Conservation (phyloP, 2,888 invertebrate genomes). For the Megastigmus dorsalis region DNA sequence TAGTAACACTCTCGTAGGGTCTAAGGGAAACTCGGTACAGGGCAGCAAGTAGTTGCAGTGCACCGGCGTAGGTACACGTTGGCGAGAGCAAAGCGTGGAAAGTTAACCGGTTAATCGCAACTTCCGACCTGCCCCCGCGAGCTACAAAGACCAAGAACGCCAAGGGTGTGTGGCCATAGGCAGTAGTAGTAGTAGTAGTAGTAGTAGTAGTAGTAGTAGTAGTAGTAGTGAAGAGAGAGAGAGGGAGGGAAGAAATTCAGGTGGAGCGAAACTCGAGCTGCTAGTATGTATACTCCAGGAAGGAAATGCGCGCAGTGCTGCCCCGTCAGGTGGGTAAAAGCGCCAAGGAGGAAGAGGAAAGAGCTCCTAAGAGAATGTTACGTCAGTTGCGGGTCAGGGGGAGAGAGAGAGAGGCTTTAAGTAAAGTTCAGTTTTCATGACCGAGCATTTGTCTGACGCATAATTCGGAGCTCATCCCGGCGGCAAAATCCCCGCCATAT, state of each 20-base stretch:
- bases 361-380: no score
- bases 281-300: not conserved
- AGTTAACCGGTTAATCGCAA: conserved; percentile 51
- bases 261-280: no score
- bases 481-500: conserved; percentile 61
- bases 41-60: conserved; percentile 10
- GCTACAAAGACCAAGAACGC: not conserved
- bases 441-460: conserved; percentile 65
- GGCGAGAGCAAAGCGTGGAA: conserved; percentile 28
- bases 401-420: conserved; percentile 58
- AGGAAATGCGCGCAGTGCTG: not conserved
- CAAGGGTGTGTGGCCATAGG: no score
- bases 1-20: not conserved
- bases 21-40: conserved; percentile 14
- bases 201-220: no score
- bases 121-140: conserved; percentile 19
- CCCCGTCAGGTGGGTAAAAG: not conserved
- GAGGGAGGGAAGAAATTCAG: not conserved
- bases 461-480: conserved; percentile 66
- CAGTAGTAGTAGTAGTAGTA: no score
- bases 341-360: no score
- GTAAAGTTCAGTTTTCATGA: conserved; percentile 66
- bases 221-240: not conserved
- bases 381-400: not conserved
- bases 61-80: no score